Conservation (phyloP, 1,140 invertebrate species). For the Leptinotarsa defecta region DNA sequence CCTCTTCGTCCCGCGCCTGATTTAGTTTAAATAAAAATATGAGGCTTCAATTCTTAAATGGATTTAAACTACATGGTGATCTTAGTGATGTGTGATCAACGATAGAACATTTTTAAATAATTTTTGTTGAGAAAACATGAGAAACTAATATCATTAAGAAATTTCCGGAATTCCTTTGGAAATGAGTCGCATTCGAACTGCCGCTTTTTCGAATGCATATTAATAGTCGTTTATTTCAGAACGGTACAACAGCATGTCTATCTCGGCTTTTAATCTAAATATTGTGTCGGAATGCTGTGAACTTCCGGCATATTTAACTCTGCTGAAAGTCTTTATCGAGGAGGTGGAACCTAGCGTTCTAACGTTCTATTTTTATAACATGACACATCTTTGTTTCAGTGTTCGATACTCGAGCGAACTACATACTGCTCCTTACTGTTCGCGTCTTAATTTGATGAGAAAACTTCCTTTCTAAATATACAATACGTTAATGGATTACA, state of each 20-base stretch:
- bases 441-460: neutral
- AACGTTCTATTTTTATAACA: constrained; percentile 15
- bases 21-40: no score
- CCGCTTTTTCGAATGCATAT: constrained; percentile 18
- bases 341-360: constrained; percentile 9
- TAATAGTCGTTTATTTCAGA: constrained; percentile 24
- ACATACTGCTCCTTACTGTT: neutral
- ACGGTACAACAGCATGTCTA: constrained; percentile 15
- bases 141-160: constrained; percentile 2
- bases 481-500: no score
- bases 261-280: constrained; percentile 21
- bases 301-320: constrained; percentile 24
- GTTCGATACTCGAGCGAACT: neutral
- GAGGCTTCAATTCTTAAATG: no score
- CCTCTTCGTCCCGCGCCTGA: no score
- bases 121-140: no score
- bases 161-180: constrained; percentile 10
- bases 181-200: constrained; percentile 6
- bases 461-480: no score
- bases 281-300: constrained; percentile 22
- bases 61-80: no score
- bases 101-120: no score
- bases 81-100: no score
- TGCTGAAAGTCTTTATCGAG: constrained; percentile 22
- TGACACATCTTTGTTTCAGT: constrained; percentile 7